phyloP scores from a whole-genome alignment of 2,113 vertebrate species.

The Notothenia rossii region DNA sequence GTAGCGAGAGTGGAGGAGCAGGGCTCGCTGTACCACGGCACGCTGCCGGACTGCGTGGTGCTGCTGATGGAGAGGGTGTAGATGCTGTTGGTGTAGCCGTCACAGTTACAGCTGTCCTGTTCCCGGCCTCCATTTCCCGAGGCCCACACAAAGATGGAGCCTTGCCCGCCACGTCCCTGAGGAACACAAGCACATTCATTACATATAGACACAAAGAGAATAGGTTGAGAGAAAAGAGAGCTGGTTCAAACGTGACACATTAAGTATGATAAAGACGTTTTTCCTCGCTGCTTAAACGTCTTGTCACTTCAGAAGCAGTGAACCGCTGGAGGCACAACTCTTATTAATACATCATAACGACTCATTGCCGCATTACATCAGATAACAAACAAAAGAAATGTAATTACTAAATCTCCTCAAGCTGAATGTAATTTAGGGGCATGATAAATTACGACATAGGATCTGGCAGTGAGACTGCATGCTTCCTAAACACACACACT shows the following conservation, averaged over 20 bases:
- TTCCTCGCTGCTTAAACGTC: constrained; percentile 37
- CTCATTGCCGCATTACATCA: constrained; percentile 41
- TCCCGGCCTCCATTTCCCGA: constrained; percentile 96
- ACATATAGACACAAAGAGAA: not conserved
- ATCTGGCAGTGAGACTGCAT: constrained; percentile 13
- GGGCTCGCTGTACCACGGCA: constrained; percentile 99
- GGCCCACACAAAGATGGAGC: constrained; percentile 99
- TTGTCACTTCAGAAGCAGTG: constrained; percentile 47
- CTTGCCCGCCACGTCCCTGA: constrained; percentile 92
- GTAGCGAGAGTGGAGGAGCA: constrained; percentile 98
- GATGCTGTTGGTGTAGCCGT: constrained; percentile 99
- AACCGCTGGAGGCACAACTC: constrained; percentile 39
- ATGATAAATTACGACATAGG: constrained; percentile 53
- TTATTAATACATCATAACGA: constrained; percentile 64
- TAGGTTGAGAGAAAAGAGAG: constrained; percentile 7
- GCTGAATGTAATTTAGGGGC: constrained; percentile 42
- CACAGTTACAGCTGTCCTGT: constrained; percentile 98
- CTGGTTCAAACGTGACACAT: constrained; percentile 42
- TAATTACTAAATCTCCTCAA: constrained; percentile 63
- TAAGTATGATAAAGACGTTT: constrained; percentile 41
- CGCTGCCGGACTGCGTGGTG: constrained; percentile 93
- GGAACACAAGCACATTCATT: constrained; percentile 3
- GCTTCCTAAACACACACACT: constrained; percentile 21
- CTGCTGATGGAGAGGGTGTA: constrained; percentile 99
- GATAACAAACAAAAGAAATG: constrained; percentile 59